A percentile compares a stretch with the other conserved stretches of the same genome.
Evolutionary conservation across 2,888 invertebrate species (phyloP).

Genomic region (Aphidoletes aphidimyza): DNA sequence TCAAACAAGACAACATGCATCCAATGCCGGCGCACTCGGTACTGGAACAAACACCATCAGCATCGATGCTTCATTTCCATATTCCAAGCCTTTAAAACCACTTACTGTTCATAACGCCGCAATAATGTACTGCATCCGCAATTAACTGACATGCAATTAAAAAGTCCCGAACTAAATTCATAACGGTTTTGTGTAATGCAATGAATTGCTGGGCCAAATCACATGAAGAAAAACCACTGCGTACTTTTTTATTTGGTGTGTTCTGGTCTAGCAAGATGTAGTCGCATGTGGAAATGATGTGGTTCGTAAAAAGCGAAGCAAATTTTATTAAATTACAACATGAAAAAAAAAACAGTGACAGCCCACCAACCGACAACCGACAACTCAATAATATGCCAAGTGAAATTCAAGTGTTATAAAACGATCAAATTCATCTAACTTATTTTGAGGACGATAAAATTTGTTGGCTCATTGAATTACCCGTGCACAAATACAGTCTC

Average conservation of each 20-base stretch:
- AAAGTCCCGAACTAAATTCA: constrained; percentile 43
- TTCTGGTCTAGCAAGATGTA: neutral
- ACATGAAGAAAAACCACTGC: neutral
- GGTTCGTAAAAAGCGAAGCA: no score
- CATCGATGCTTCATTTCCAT: constrained; percentile 14
- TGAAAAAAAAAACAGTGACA: neutral
- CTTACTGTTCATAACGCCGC: neutral
- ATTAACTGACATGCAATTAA: constrained; percentile 54
- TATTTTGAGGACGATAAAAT: neutral
- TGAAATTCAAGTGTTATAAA: neutral
- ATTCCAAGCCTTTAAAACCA: neutral
- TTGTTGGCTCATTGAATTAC: constrained; percentile 7
- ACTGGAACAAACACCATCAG: neutral
- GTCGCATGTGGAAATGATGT: neutral
- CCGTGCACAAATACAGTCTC: no score
- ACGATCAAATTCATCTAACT: neutral
- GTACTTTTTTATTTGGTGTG: neutral
- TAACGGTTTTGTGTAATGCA: constrained; percentile 16
- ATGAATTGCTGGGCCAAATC: neutral
- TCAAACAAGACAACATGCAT: neutral
- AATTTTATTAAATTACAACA: constrained; percentile 48
- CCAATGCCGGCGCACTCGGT: no score
- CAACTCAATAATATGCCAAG: constrained; percentile 2
- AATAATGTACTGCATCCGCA: constrained; percentile 49
- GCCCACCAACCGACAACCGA: neutral